Evolutionary conservation across 2,797 vertebrate species (phyloP), one percentile per base, ranked within the genome.

Genomic region (Etheostoma nigrum): DNA sequence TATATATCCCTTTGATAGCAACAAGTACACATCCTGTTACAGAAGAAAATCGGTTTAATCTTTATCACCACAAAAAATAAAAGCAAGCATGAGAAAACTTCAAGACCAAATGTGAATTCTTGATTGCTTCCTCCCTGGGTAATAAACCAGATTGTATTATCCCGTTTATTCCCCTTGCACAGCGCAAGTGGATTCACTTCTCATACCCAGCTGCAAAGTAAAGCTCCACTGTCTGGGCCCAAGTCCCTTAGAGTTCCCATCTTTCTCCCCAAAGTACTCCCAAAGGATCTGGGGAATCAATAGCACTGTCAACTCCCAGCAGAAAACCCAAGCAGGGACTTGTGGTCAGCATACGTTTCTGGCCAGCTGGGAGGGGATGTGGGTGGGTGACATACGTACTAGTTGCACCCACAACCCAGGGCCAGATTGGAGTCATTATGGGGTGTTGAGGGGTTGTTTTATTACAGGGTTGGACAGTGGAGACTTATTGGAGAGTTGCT

Each of bases 381-480:
- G 81, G 36, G 90, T 83, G 76, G 83, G 79, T 89, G 83, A 86
- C 71, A 91, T 88, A 80, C 84, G 86, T 71, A 84, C 79, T 86
- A 63, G 85, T 78, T 84, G 90, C 86, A 92, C 88, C 90, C 91
- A 84, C 87, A 91, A 87, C 82, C 82, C 47, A 0, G 61, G 84
- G 85, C 86, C 90, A 92, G 81, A 88, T 83, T 93, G 92, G 76
- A 93, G 81, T 91, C 90, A 91, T 94, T 93, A 91, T 74, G 40
- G 81, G 82, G 89, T 90, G 91, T 86, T 89, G 91, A 92, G 84
- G 91, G 84, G 76, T 88, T 84, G 84, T 89, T 94, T 94, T 92
- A 94, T 93, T 91, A 86, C 85, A 88, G 88, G 84, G 74, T 83
- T 85, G 84, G 61, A 85, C 84, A 54, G 84, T 52, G 21, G 68